A percentile compares a stretch with the other conserved stretches of the same genome.
Evolutionary conservation across 1,140 invertebrate species (phyloP).

Genomic region (Macrobrachium rosenbergii): DNA sequence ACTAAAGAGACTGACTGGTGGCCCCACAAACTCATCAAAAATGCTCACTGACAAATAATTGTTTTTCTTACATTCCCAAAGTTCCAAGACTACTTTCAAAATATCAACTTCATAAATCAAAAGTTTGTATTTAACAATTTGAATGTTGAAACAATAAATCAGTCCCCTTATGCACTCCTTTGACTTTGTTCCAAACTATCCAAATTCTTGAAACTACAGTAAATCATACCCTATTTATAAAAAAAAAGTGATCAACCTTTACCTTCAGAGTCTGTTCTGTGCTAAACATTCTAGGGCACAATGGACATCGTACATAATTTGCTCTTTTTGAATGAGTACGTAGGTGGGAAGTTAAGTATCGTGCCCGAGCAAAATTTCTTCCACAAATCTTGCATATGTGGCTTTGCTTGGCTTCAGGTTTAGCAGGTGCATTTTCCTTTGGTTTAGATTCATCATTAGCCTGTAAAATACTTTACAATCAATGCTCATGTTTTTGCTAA

Average conservation of each 20-base stretch:
- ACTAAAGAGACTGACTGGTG: no score
- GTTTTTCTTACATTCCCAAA: no score
- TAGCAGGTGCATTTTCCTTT: background rate
- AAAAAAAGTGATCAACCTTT: background rate
- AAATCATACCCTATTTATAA: no score
- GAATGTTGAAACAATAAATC: no score
- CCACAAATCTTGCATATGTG: conserved; percentile 51
- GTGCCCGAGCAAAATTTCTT: conserved; percentile 45
- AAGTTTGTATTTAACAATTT: no score
- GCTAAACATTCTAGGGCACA: conserved; percentile 47
- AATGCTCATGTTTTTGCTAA: background rate
- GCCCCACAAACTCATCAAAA: no score
- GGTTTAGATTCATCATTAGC: background rate
- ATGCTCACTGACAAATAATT: no score
- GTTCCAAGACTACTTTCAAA: no score
- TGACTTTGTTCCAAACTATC: no score
- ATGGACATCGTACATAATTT: conserved; percentile 38
- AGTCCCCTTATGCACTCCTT: no score
- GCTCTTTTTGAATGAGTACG: conserved; percentile 50
- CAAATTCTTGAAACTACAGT: no score
- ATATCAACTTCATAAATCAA: no score
- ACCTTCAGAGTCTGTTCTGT: conserved; percentile 50
- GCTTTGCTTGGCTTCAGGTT: conserved; percentile 21
- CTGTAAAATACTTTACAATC: background rate
- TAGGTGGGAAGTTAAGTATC: conserved; percentile 51